A percentile compares a stretch with the other conserved stretches of the same genome.
phyloP scores from a whole-genome alignment of 2,888 invertebrate genomes.

The Ferrisia virgata region DNA sequence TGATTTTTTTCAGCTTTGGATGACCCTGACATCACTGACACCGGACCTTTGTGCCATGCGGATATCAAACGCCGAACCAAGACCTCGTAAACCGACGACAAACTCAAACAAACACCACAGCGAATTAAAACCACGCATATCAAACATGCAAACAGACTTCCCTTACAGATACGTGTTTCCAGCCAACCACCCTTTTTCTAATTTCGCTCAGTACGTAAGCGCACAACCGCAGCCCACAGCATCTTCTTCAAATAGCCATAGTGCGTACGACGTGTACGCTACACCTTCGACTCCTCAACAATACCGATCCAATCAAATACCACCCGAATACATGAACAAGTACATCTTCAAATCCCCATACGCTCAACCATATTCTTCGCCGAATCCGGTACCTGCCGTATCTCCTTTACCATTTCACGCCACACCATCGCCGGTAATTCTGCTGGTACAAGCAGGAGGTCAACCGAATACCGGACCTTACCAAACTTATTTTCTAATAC shows the following conservation, averaged over 20 bases:
- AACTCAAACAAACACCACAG: neutral
- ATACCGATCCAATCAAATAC: constrained; percentile 11
- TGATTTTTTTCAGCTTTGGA: constrained; percentile 27
- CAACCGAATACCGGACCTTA: constrained; percentile 43
- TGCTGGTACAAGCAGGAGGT: constrained; percentile 46
- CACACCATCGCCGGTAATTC: constrained; percentile 37
- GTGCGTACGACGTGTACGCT: constrained; percentile 10
- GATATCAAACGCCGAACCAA: neutral
- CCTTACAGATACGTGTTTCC: constrained; percentile 47
- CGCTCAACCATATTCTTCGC: neutral
- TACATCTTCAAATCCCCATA: neutral
- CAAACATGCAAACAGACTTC: constrained; percentile 36
- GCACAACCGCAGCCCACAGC: neutral
- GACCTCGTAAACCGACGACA: neutral
- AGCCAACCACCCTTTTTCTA: constrained; percentile 46
- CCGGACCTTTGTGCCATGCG: constrained; percentile 29
- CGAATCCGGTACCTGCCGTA: neutral
- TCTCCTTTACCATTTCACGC: neutral
- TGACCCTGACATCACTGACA: neutral
- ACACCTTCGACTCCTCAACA: neutral
- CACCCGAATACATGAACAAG: constrained; percentile 1
- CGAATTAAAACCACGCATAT: constrained; percentile 2
- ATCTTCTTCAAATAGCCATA: neutral
- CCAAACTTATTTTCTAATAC: constrained; percentile 43
- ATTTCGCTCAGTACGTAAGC: constrained; percentile 41